phyloP scores from a whole-genome alignment of 2,888 invertebrate species.

The Eupithecia subumbrata region DNA sequence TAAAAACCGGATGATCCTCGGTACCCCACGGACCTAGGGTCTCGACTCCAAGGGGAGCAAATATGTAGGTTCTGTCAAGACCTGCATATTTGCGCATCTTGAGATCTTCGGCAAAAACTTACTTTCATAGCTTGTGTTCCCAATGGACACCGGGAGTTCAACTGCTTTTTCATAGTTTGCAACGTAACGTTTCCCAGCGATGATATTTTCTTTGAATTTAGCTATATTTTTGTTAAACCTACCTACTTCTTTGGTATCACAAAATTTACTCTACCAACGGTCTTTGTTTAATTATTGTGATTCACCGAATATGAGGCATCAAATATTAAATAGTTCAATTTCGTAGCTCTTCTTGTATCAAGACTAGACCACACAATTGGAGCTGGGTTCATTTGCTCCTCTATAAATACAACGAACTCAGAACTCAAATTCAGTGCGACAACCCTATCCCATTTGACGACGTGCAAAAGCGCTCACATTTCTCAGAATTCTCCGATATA shows the following conservation, averaged over 20 bases:
- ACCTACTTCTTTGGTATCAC: not conserved
- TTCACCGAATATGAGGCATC: not conserved
- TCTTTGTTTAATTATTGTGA: not conserved
- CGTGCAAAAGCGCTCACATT: not conserved
- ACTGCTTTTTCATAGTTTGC: too few species aligned
- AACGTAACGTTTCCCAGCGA: too few species aligned
- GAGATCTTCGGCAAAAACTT: too few species aligned
- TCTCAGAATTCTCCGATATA: constrained; percentile 7
- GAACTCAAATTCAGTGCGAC: constrained; percentile 11
- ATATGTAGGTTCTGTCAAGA: too few species aligned
- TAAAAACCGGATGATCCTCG: too few species aligned
- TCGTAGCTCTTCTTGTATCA: not conserved
- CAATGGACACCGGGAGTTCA: too few species aligned
- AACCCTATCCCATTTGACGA: constrained; percentile 12
- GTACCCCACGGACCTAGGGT: too few species aligned
- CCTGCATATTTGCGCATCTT: too few species aligned
- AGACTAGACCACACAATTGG: constrained; percentile 6
- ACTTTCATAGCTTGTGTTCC: too few species aligned
- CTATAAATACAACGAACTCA: constrained; percentile 10
- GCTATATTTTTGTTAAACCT: too few species aligned
- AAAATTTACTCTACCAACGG: not conserved
- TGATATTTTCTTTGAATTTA: too few species aligned
- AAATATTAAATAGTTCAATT: not conserved
- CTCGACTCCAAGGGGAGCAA: too few species aligned
- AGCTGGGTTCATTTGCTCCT: not conserved